Base-by-base conservation (phyloP, 2,797 vertebrate genomes). In the Typhlichthys subterraneus region DNA sequence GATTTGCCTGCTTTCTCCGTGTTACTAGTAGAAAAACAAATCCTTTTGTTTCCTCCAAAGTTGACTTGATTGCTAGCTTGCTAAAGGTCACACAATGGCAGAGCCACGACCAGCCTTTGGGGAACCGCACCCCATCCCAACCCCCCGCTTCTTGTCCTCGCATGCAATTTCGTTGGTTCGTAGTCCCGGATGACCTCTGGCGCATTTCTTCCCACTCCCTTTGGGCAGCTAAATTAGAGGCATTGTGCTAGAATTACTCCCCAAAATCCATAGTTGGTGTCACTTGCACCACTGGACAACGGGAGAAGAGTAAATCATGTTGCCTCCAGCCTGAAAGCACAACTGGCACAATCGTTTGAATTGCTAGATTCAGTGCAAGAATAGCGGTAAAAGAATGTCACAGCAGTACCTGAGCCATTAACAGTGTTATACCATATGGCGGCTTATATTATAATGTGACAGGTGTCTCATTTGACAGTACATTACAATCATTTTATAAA, bases 41-140 rank as follows among this genome's bases (percentile, higher is more conserved):
- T 14, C 12, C 45, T 62, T 79, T 80, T 63, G 73, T 84, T 84
- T 67, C 52, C 67, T 75, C 77, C 76, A 80, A 76, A 86, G 87
- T 77, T 79, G 77, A 73, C 78, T 85, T 86, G 75, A 89, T 87
- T 84, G 66, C 78, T 85, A 81, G 77, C 74, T 66, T 53, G 77
- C 81, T 76, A 87, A 83, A 92, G 93, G 92, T 93, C 92, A 91
- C 82, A 87, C 86, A 91, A 92, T 90, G 75, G 88, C 81, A 87
- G 86, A 82, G 80, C 82, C 85, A 91, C 82, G 89, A 92, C 88
- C 91, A 90, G 90, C 88, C 92, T 92, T 93, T 91, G 92, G 92
- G 92, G 93, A 92, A 81, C 91, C 90, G 83, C 90, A 92, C 88
- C 91, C 87, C 88, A 86, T 33, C 82, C 85, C 86, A 73, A 70